phyloP scores from a whole-genome alignment of 1,140 invertebrate genomes.

The Drosophila biarmipes region DNA sequence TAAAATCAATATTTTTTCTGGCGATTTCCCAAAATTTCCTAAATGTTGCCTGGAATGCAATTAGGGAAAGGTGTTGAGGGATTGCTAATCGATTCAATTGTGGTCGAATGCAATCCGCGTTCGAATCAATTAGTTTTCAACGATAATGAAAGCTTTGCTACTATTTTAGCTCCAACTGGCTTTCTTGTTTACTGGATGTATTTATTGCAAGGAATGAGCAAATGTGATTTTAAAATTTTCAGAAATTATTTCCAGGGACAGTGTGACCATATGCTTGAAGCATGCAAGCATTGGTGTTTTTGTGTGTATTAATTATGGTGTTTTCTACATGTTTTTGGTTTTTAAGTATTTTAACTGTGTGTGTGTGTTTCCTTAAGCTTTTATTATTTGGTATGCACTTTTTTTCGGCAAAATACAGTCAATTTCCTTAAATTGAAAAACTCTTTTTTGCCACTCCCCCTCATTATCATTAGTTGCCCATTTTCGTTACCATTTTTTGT shows the following conservation, averaged over 20 bases:
- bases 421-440: background rate
- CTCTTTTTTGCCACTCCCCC: background rate
- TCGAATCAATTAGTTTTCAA: conserved; percentile 15
- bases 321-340: too few relatives aligned
- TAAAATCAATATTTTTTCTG: conserved; percentile 57
- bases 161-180: background rate
- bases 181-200: background rate
- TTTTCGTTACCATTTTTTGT: conserved; percentile 17
- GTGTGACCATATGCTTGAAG: too few relatives aligned
- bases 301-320: too few relatives aligned
- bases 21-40: conserved; percentile 11
- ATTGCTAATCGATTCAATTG: conserved; percentile 43
- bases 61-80: conserved; percentile 34
- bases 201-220: background rate
- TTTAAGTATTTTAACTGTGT: too few relatives aligned
- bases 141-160: background rate
- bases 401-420: background rate
- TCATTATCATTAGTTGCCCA: conserved; percentile 2
- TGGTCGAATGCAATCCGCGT: conserved; percentile 16
- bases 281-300: too few relatives aligned
- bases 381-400: too few relatives aligned
- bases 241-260: too few relatives aligned
- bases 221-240: too few relatives aligned
- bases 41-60: conserved; percentile 21
- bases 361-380: too few relatives aligned